Evolutionary conservation across 2,113 vertebrate genomes (phyloP).

Genomic region (Menura novaehollandiae): DNA sequence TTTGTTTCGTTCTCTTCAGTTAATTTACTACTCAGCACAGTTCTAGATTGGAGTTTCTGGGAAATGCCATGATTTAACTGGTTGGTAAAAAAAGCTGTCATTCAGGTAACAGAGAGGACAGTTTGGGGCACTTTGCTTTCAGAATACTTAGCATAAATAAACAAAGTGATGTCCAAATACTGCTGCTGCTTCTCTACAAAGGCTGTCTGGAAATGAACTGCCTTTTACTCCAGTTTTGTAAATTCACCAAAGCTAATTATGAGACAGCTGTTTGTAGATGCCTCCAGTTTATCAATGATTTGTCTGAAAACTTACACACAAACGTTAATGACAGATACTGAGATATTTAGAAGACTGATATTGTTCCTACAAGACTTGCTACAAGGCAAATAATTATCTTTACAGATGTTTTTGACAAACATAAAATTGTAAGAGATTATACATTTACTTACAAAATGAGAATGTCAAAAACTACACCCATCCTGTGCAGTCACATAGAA

Average conservation of each 20-base stretch:
- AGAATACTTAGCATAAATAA: background rate
- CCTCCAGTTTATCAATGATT: background rate
- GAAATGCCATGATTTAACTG: background rate
- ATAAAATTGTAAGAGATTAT: background rate
- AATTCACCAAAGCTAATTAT: background rate
- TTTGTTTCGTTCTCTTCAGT: background rate
- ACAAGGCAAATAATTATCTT: constrained; percentile 12
- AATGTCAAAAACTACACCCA: background rate
- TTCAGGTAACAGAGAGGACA: background rate
- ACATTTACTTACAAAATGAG: background rate
- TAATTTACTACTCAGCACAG: background rate
- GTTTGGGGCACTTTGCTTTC: background rate
- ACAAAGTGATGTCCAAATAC: background rate
- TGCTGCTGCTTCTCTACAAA: background rate
- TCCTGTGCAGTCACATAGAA: background rate
- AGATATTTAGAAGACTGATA: background rate
- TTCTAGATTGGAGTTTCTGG: background rate
- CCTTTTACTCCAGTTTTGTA: background rate
- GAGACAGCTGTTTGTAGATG: background rate
- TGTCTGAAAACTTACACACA: constrained; percentile 9
- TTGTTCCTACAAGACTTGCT: background rate
- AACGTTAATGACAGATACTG: background rate
- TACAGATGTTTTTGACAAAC: background rate
- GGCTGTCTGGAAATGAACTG: background rate
- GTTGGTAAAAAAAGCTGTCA: background rate